Base-by-base conservation (phyloP, 2,888 invertebrate genomes). In the Brachypalpus laphriformis region DNA sequence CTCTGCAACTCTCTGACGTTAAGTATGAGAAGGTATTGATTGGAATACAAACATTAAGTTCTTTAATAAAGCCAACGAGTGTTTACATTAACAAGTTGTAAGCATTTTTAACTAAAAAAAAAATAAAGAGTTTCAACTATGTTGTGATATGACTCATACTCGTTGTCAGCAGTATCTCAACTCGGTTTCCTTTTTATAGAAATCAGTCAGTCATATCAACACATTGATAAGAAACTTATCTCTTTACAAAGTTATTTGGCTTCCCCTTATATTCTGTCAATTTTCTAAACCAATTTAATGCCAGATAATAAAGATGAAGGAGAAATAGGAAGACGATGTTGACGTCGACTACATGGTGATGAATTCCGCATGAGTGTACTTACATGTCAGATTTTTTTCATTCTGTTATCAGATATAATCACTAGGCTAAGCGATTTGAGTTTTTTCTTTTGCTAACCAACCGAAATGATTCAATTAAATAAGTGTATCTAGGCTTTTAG, bases 201-300 rank as follows among this genome's bases (percentile, higher is more conserved):
- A 54, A 74, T 63, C 74, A 65, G 56, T 63, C 63, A 54, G 63
- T 56, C 56, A 74, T 74, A 65, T 74, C 63, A 72, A 61, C 51
- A 22, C 11, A 45, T 25, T 65, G 74, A 74, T 74, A 74, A 74
- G 63, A 56, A 63, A 63, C 45, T 74, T 74, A 74, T 74, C 54
- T 65, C 54, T 45, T 74, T 65, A 56, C 16, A 8, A 65, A 74
- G 56, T 63, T 74, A 45, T 56, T 74, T 74, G 9, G 49, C 40
- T 42, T 22, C 74, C 72, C 59, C 63, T 7, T 54, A 63, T 54
- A 63, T 63, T 63, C 63, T 74, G 63, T 65, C 74, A 74, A 63
- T 63, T 74, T 63, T 31, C 34, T 74, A 63, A 74, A 54, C 74
- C 54, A 74, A 74, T 74, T 63, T 74, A 74, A 56, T 74, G 54